Evolutionary conservation across 2,113 vertebrate genomes (phyloP).

Genomic region (Poeciliopsis retropinna): DNA sequence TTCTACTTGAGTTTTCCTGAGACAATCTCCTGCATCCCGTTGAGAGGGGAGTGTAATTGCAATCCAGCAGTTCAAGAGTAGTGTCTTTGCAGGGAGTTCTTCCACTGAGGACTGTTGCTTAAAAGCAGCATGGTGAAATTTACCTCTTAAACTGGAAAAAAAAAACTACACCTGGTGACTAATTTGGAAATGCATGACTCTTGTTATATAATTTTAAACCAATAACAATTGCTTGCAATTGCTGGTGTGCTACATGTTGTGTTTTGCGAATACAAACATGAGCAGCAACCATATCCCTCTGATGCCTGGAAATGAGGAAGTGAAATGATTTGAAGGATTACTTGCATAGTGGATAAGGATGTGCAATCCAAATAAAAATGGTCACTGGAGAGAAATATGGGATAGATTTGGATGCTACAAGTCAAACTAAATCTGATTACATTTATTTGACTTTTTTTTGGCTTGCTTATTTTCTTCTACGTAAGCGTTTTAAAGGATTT

Average conservation of each 20-base stretch:
- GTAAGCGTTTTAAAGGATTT: background rate
- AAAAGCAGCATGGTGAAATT: slow-evolving; percentile 9
- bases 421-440: slow-evolving; percentile 15
- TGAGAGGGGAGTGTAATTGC: slow-evolving; percentile 65
- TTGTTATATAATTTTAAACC: background rate
- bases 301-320: slow-evolving; percentile 5
- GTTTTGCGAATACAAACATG: slow-evolving; percentile 1
- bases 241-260: background rate
- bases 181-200: slow-evolving; percentile 1
- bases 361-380: slow-evolving; percentile 42
- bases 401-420: slow-evolving; percentile 11
- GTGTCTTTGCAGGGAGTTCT: slow-evolving; percentile 42
- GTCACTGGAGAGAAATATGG: slow-evolving; percentile 31
- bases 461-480: background rate
- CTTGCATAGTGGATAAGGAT: slow-evolving; percentile 23
- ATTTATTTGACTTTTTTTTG: background rate
- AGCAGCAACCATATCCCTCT: slow-evolving; percentile 5
- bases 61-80: slow-evolving; percentile 39
- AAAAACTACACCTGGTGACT: background rate
- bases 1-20: slow-evolving; percentile 24
- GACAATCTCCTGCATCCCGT: slow-evolving; percentile 42
- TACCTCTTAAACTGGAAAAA: slow-evolving; percentile 20
- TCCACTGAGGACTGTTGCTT: slow-evolving; percentile 20
- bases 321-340: slow-evolving; percentile 11
- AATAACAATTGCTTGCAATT: background rate